Evolutionary conservation across 2,888 invertebrate species (phyloP), one percentile per base, ranked within the genome.

Genomic region (Eledona agricola): DNA sequence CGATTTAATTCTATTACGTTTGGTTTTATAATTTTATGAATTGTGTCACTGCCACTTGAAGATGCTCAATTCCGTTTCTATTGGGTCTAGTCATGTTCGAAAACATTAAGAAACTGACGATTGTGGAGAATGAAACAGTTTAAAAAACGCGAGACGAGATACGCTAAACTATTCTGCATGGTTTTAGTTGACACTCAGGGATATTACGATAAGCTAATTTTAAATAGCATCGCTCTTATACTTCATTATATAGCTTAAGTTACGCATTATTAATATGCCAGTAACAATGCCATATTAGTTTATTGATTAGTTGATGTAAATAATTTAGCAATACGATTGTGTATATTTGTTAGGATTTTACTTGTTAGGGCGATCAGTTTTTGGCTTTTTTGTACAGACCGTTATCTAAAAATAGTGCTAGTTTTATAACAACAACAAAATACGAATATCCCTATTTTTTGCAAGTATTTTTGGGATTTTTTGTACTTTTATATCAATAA

Each of bases 401-500:
- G 1, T 35, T 29, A 13, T 45, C 20, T 34, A 51, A 58, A 55
- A 57, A 55, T 60, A 64, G 52, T 55, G 47, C 51, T 63, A 63
- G 60, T 64, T 64, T 65, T 66, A 42, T 64, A 58, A 58, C 56
- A 31, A 46, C 38, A 37, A 40, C 42, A 51, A 62, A 56, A 62
- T 51, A 19, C 23, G 51, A 26, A 50, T 69, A 70, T 70, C 70
- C 71, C 71, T 73, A 72, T 73, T 73, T 74, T 73, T 69, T 62
- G 64, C 64, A 63, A 60, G 69, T 71, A 72, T 72, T 72, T 72
- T 72, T 69, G 72, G 72, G 72, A 72, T 71, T 69, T 69, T 72
- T 72, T 72, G 65, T 74, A 74, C 73, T 73, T 73, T 73, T 74
- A 72, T 73, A 74, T n/a, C n/a, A 70, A 63, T 55, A 58, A 59